Percentiles rank a stretch among this genome's conserved stretches.
Conservation (phyloP, 2,113 vertebrate species). For the Trematocara variabile region DNA sequence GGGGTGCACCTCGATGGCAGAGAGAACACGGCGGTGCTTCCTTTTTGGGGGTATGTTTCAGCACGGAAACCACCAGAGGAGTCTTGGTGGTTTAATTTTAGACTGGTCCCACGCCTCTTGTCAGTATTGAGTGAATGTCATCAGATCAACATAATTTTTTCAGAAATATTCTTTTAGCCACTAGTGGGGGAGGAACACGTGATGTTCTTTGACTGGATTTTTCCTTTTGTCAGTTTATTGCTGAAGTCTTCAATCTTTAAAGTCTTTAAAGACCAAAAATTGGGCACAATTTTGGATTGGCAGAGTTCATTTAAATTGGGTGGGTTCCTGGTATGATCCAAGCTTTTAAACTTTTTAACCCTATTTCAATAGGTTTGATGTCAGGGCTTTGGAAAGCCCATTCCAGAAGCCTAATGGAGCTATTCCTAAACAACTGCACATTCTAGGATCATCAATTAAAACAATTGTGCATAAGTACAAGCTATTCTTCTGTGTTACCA, state of each 20-base stretch:
- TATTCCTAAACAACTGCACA: neutral
- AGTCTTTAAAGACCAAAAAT: neutral
- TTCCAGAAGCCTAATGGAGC: neutral
- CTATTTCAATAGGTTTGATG: neutral
- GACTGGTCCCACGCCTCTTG: neutral
- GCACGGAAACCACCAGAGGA: neutral
- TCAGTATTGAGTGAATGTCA: neutral
- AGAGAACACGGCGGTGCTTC: neutral
- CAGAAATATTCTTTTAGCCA: neutral
- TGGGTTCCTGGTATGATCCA: neutral
- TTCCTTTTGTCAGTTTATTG: neutral
- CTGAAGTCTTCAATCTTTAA: neutral
- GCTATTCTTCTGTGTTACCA: neutral
- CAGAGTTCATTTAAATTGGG: neutral
- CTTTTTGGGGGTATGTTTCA: neutral
- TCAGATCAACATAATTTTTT: neutral
- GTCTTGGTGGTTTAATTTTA: neutral
- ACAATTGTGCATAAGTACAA: neutral
- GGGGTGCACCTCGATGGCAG: neutral
- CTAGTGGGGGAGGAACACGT: neutral
- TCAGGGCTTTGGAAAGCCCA: neutral
- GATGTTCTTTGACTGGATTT: neutral
- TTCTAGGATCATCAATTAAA: neutral
- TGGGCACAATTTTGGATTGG: neutral
- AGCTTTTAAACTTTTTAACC: neutral